phyloP scores from a whole-genome alignment of 2,797 vertebrate species.

The Neomorphus geoffroyi region DNA sequence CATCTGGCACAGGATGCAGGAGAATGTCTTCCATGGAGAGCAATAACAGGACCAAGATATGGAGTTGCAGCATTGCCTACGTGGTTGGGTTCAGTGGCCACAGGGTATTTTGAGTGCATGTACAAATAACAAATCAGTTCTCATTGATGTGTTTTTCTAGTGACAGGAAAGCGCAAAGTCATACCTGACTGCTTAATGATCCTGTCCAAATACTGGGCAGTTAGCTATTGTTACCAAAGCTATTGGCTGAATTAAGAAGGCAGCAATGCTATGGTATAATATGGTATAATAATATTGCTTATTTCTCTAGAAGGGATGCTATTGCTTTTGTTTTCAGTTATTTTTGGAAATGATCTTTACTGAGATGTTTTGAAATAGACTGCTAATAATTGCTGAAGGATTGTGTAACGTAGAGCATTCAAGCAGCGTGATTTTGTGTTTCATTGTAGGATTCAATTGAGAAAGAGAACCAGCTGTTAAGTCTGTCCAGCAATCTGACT shows the following conservation, averaged over 20 bases:
- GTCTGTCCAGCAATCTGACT: conserved; percentile 72
- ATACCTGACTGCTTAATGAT: too few species aligned
- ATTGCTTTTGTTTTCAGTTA: not conserved
- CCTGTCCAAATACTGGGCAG: too few species aligned
- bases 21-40: too few species aligned
- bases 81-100: accelerated
- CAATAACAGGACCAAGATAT: not conserved
- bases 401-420: not conserved
- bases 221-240: too few species aligned
- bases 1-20: not conserved
- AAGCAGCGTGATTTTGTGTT: not conserved
- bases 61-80: not conserved
- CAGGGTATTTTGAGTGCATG: not conserved
- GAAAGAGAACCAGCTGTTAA: conserved; percentile 80
- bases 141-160: not conserved
- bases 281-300: too few species aligned
- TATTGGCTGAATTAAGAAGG: too few species aligned
- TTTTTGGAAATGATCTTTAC: not conserved
- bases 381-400: not conserved
- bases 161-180: too few species aligned
- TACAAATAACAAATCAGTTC: not conserved
- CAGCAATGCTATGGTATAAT: too few species aligned
- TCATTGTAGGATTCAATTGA: conserved; percentile 82
- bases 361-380: not conserved
- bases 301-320: not conserved